Conservation (phyloP, 2,888 invertebrate species). For the Smittia sp. region DNA sequence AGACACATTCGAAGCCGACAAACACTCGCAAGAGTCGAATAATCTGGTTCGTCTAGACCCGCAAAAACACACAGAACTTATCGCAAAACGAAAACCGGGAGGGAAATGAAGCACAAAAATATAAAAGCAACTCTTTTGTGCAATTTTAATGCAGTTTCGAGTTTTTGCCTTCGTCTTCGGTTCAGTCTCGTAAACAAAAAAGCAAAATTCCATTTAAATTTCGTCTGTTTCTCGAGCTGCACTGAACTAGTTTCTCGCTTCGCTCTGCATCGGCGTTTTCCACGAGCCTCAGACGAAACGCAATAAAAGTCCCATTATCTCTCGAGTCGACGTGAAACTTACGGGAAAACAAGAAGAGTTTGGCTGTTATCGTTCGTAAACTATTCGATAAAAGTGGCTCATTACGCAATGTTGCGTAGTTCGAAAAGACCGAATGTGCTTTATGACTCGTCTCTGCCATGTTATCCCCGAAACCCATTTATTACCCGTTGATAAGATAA, state of each 20-base stretch:
- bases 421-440: too few species aligned
- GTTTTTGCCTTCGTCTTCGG: background rate
- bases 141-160: slow-evolving; percentile 9
- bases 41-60: background rate
- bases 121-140: background rate
- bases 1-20: background rate
- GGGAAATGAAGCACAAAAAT: background rate
- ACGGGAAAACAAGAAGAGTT: too few species aligned
- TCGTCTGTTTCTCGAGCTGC: background rate
- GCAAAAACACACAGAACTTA: background rate
- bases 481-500: too few species aligned
- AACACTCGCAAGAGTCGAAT: background rate
- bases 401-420: too few species aligned
- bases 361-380: too few species aligned
- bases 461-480: too few species aligned
- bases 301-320: too few species aligned
- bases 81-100: slow-evolving; percentile 5
- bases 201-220: background rate
- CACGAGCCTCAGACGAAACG: too few species aligned
- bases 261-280: too few species aligned
- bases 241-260: background rate
- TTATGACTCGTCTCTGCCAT: too few species aligned
- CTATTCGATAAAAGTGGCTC: too few species aligned
- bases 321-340: too few species aligned
- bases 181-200: background rate